Percentiles rank a stretch among this genome's conserved stretches.
Conservation (phyloP, 2,797 vertebrate species). For the Chelmon rostratus region DNA sequence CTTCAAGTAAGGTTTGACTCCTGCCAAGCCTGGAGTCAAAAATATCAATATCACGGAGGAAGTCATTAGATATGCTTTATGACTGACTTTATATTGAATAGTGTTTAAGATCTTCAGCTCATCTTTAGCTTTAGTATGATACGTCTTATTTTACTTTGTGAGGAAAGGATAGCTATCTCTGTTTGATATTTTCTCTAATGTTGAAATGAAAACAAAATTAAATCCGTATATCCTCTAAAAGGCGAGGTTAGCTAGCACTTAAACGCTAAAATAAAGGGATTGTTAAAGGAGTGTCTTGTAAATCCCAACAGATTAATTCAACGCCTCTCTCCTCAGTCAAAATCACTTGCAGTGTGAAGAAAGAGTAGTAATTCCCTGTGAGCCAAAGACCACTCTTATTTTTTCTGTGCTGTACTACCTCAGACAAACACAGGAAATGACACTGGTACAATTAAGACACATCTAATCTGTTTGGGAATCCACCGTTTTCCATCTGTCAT, state of each 20-base stretch:
- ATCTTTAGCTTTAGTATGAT: not conserved
- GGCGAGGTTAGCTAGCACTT: not conserved
- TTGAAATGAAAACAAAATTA: not conserved
- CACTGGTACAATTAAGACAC: constrained; percentile 49
- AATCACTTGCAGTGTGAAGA: not conserved
- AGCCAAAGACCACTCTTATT: constrained; percentile 3
- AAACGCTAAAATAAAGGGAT: not conserved
- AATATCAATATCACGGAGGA: constrained; percentile 26
- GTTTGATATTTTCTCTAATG: not conserved
- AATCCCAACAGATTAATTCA: not conserved
- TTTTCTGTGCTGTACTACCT: constrained; percentile 3
- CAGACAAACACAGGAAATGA: constrained; percentile 26
- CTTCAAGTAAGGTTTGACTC: constrained; percentile 59
- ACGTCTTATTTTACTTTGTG: not conserved
- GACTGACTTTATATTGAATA: not conserved
- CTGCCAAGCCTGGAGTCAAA: constrained; percentile 17
- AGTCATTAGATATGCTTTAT: constrained; percentile 17
- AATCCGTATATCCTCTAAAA: not conserved
- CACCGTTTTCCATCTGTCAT: constrained; percentile 32
- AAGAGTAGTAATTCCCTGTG: constrained; percentile 13
- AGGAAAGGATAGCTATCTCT: not conserved
- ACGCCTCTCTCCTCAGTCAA: not conserved
- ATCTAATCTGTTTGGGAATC: constrained; percentile 38
- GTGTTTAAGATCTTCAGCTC: not conserved
- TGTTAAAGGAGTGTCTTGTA: not conserved